Evolutionary conservation across 2,888 invertebrate species (phyloP), one percentile per base, ranked within the genome.

Genomic region (Orgyia antiqua): DNA sequence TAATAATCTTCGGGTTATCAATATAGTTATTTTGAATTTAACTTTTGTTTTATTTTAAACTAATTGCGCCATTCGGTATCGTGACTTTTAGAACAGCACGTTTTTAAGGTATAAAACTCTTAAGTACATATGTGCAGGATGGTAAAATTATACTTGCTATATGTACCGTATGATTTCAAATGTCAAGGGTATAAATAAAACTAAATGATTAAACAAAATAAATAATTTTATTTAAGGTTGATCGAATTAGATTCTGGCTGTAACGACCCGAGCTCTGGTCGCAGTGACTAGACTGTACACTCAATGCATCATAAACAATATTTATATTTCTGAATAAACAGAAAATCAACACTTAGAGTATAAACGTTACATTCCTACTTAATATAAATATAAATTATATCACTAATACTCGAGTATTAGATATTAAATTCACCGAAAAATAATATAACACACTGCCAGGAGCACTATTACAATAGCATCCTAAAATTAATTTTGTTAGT

Each of bases 361-460:
- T 77, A 75, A 71, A 58, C 49, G 76, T 82, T 78, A 83, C 68
- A 69, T 70, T 65, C 58, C 84, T 84, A 86, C 80, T 84, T 86
- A 84, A 63, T 65, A 61, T 78, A 74, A 75, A 76, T 70, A 79
- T 77, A 77, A 74, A 77, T 78, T 74, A 76, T 72, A 74, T 69
- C 49, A 67, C 86, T 84, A 86, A 86, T 86, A 86, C 84, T 84
- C 84, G 84, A 84, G 84, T 83, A 86, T 84, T 84, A 83, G 82
- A 86, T 66, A 62, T 70, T 76, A 76, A 77, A 82, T 77, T 60
- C 82, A 82, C 73, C 76, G 73, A 82, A 83, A 79, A 78, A 76
- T 74, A 75, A 69, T 73, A 23, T 72, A 68, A 75, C 76, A 80
- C 79, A 73, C 77, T 69, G 71, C 71, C 64, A 61, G 70, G 75